Percentiles rank a stretch among this genome's conserved stretches.
Evolutionary conservation across 1,140 invertebrate genomes (phyloP).

Genomic region (Globodera ellingtonae): DNA sequence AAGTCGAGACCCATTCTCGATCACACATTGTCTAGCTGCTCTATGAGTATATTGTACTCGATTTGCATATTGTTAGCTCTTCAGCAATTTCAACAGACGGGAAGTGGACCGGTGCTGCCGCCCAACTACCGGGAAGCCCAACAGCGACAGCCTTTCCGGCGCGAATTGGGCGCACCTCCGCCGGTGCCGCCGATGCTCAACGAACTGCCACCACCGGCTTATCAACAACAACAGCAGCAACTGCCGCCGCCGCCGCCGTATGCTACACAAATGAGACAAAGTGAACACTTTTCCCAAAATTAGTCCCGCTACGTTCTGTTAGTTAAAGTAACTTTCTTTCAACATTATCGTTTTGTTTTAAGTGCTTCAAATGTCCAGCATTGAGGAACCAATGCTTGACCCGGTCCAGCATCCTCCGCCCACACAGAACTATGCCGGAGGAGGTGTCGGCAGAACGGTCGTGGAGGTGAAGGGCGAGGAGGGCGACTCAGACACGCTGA

Average conservation of each 20-base stretch:
- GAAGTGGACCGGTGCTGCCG: background rate
- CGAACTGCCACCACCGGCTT: conserved; percentile 16
- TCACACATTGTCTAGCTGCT: too few relatives aligned
- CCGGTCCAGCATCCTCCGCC: background rate
- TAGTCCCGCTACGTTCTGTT: background rate
- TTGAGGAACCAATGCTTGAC: conserved; percentile 7
- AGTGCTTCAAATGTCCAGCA: conserved; percentile 28
- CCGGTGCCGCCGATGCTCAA: background rate
- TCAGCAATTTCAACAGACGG: too few relatives aligned
- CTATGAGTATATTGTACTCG: too few relatives aligned
- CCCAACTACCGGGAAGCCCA: conserved; percentile 16
- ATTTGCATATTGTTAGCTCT: too few relatives aligned
- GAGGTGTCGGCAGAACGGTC: conserved; percentile 2
- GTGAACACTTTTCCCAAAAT: background rate
- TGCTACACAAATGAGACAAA: conserved; percentile 25
- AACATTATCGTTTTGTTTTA: background rate
- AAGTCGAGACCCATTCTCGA: too few relatives aligned
- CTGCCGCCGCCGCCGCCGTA: background rate
- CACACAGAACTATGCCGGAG: background rate
- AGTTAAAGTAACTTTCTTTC: background rate
- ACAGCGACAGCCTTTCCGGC: conserved; percentile 6
- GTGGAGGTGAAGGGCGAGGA: conserved; percentile 24
- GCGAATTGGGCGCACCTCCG: background rate
- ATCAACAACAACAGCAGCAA: background rate
- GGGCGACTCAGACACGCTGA: conserved; percentile 24